Percentiles rank a stretch among this genome's conserved stretches.
Conservation (phyloP, 2,888 invertebrate species). For the Tridacna crocea region DNA sequence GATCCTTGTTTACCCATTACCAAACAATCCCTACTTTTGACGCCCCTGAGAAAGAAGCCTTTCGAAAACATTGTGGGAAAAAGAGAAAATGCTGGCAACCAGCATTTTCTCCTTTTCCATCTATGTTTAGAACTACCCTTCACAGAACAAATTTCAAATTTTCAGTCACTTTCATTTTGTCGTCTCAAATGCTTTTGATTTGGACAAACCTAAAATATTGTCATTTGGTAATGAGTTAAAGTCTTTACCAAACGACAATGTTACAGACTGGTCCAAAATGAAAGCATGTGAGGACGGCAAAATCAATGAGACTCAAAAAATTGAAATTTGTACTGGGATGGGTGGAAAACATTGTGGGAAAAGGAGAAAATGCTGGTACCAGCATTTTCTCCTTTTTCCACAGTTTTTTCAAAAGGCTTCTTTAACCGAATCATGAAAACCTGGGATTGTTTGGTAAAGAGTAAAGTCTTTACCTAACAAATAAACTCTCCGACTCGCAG, state of each 20-base stretch:
- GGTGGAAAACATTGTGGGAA: neutral
- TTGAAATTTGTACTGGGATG: no score
- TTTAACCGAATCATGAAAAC: no score
- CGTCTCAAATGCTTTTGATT: no score
- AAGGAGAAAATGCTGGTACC: neutral
- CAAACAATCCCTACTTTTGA: no score
- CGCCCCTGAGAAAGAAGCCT: neutral
- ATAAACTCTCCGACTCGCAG: no score
- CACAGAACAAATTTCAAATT: neutral
- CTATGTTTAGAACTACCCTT: neutral
- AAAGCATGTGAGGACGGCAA: neutral
- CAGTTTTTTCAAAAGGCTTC: neutral
- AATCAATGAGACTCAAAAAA: no score
- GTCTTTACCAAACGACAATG: neutral
- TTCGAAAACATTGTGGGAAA: neutral
- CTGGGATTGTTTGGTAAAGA: no score
- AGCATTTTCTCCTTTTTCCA: neutral
- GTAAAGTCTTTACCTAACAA: no score
- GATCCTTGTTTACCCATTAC: no score
- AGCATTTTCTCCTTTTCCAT: constrained; percentile 1
- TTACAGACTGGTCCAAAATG: neutral
- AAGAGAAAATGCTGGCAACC: neutral
- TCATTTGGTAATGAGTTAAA: neutral
- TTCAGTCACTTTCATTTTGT: neutral
- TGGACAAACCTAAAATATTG: neutral